Conservation (phyloP, 2,113 vertebrate species). For the Ageneiosus marmoratus region DNA sequence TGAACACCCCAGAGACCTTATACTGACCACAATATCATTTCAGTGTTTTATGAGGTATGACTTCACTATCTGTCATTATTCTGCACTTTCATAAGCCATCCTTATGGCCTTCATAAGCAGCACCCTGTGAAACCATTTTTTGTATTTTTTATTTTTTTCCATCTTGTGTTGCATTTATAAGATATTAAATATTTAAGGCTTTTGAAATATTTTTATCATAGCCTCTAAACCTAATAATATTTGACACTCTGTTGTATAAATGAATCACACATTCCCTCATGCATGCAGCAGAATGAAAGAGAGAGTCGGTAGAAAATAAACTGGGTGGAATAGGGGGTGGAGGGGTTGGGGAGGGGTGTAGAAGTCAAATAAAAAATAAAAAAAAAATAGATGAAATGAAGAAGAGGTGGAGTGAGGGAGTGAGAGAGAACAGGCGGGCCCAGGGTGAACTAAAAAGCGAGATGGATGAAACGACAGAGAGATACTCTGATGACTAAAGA, state of each 20-base stretch:
- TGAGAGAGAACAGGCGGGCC: slow-evolving; percentile 34
- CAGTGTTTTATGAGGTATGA: slow-evolving; percentile 32
- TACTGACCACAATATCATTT: not conserved
- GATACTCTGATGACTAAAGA: slow-evolving; percentile 44
- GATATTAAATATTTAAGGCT: slow-evolving; percentile 24
- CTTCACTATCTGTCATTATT: slow-evolving; percentile 26
- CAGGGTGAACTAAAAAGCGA: slow-evolving; percentile 34
- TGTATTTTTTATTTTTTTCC: not conserved
- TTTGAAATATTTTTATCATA: slow-evolving; percentile 31
- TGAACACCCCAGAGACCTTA: slow-evolving; percentile 21
- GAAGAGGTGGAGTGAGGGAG: not conserved
- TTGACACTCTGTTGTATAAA: slow-evolving; percentile 3
- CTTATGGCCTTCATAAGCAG: not conserved
- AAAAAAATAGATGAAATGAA: slow-evolving; percentile 30
- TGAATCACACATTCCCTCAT: slow-evolving; percentile 9
- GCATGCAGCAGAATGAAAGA: not conserved
- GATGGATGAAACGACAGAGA: slow-evolving; percentile 33
- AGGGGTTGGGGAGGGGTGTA: not conserved
- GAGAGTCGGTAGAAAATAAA: not conserved
- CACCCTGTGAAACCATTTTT: not conserved
- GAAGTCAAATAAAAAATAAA: not conserved
- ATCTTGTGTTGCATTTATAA: slow-evolving; percentile 16
- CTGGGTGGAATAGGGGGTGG: not conserved
- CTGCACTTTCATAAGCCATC: slow-evolving; percentile 19
- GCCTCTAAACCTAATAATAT: slow-evolving; percentile 28